These are phyloP conservation scores for Chrysopa pallens DNA, from an alignment of 1,140 invertebrate genomes.

Conservation along the genomic window DNA sequence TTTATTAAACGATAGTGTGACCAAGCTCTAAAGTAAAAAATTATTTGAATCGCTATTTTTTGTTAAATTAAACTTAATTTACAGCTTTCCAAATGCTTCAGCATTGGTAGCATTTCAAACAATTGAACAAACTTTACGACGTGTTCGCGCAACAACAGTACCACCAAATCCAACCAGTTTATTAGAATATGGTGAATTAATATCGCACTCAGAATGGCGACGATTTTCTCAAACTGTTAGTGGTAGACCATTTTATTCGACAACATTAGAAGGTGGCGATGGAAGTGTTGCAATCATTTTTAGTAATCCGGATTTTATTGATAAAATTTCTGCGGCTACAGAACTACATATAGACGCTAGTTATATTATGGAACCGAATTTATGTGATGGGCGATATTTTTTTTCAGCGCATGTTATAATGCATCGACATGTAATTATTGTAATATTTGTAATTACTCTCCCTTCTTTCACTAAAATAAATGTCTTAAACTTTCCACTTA, in stretches of 20 bases:
- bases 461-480: too few relatives aligned
- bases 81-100: neutral
- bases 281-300: slow-evolving; percentile 14
- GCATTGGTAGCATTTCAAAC: neutral
- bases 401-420: slow-evolving; percentile 16
- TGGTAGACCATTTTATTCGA: slow-evolving; percentile 15
- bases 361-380: slow-evolving; percentile 13
- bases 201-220: neutral
- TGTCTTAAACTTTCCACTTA: too few relatives aligned
- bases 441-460: too few relatives aligned
- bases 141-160: neutral
- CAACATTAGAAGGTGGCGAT: slow-evolving; percentile 11
- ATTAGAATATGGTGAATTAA: neutral
- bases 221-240: neutral
- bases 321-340: slow-evolving; percentile 10
- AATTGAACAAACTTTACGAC: neutral
- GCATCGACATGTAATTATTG: slow-evolving; percentile 12
- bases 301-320: slow-evolving; percentile 12
- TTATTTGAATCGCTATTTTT: too few relatives aligned
- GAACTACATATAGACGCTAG: slow-evolving; percentile 17
- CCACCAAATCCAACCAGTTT: neutral
- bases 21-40: too few relatives aligned
- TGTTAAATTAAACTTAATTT: too few relatives aligned
- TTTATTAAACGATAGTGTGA: too few relatives aligned
- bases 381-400: slow-evolving; percentile 13